A percentile compares a stretch with the other conserved stretches of the same genome.
Evolutionary conservation across 2,797 vertebrate species (phyloP).

Genomic region (Tapera naevia): DNA sequence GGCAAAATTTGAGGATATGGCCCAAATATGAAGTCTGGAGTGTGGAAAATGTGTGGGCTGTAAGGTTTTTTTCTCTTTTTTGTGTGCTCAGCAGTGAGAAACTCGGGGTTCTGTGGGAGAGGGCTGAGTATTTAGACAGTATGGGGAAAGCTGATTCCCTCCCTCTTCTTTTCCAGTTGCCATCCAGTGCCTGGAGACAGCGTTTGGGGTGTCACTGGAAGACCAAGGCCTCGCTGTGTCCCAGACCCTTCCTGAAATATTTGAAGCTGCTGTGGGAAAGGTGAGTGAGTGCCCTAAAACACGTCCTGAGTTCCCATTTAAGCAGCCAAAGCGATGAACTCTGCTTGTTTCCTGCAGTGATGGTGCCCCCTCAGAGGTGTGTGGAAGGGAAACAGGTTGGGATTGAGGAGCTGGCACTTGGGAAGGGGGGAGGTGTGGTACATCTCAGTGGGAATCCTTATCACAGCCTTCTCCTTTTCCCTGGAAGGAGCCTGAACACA

Average conservation of each 20-base stretch:
- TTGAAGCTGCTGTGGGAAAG: slow-evolving; percentile 77
- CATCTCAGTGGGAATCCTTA: background rate
- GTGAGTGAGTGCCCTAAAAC: slow-evolving; percentile 47
- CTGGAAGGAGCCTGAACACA: slow-evolving; percentile 70
- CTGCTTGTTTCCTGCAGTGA: background rate
- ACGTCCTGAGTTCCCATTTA: too few species aligned
- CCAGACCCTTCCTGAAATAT: slow-evolving; percentile 88
- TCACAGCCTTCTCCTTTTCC: background rate
- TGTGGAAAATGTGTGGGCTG: background rate
- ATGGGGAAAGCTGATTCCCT: background rate
- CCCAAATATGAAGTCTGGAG: background rate
- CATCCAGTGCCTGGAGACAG: slow-evolving; percentile 95
- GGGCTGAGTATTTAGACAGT: rapidly evolving
- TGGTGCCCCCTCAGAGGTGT: background rate
- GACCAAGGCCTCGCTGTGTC: slow-evolving; percentile 85
- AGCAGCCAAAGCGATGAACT: background rate
- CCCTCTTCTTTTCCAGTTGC: slow-evolving; percentile 78
- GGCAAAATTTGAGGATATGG: background rate
- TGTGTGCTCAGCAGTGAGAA: background rate
- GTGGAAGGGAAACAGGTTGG: background rate
- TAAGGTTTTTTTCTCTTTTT: rapidly evolving
- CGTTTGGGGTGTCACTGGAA: slow-evolving; percentile 88
- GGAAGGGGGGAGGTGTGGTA: background rate
- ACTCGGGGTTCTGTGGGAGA: too few species aligned
- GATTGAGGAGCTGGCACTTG: background rate